Conservation (phyloP, 1,140 invertebrate species). For the Dreissena polymorpha region DNA sequence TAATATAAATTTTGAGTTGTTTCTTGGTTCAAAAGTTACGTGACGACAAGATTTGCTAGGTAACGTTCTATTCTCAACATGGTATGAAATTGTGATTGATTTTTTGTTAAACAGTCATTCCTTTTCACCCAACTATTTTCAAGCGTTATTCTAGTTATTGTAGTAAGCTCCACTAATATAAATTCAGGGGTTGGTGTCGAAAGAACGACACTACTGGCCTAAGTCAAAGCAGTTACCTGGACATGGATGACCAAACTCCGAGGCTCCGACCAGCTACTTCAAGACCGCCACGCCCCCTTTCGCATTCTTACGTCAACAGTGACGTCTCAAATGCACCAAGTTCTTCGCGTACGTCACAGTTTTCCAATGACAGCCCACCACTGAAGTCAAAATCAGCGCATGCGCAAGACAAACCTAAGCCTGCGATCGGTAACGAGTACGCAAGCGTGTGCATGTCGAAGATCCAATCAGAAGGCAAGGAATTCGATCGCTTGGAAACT, state of each 20-base stretch:
- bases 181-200: conserved; percentile 33
- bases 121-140: too few relatives aligned
- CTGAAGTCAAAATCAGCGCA: background rate
- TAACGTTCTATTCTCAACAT: too few relatives aligned
- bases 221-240: conserved; percentile 21
- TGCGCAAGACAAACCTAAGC: background rate
- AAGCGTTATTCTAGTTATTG: too few relatives aligned
- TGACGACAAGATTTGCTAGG: too few relatives aligned
- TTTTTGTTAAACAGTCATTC: too few relatives aligned
- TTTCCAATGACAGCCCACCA: conserved; percentile 2
- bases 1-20: too few relatives aligned
- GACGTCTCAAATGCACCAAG: conserved; percentile 18
- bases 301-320: conserved; percentile 52
- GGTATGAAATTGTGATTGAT: too few relatives aligned
- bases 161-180: too few relatives aligned
- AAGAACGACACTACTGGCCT: background rate
- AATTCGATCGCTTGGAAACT: conserved; percentile 4
- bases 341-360: conserved; percentile 22
- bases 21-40: too few relatives aligned
- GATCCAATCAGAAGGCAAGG: background rate
- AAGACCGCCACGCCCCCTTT: conserved; percentile 20
- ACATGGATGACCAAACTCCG: conserved; percentile 25
- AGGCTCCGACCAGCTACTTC: background rate
- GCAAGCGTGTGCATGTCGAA: conserved; percentile 46
- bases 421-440: conserved; percentile 38